Evolutionary conservation across 1,140 invertebrate species (phyloP), one percentile per base, ranked within the genome.

Genomic region (Panagrolaimus sp.): DNA sequence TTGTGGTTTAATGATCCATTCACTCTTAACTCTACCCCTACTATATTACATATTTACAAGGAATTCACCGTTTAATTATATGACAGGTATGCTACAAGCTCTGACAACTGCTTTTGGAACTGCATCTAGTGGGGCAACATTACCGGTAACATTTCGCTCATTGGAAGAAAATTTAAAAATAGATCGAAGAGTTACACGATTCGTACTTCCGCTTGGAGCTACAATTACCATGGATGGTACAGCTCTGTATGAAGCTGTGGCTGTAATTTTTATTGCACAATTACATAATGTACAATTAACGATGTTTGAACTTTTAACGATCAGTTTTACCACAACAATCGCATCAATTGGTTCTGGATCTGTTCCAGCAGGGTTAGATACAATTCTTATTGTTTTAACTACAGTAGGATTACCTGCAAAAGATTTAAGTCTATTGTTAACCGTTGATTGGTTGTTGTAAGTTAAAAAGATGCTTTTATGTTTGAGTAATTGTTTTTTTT

Each of bases 401-500:
- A 92, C 92, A 5, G 91, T 96, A 65, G 92, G 92, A 42, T 86
- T 96, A 63, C 92, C 92, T 51, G 89, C 91, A 9, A 89, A 93
- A 82, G 92, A 96, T 82, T 89, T 96, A 16, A 90, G 90, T 13
- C 87, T 94, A 20, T 93, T 96, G 76, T 88, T 96, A 62, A 91
- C 93, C n/a, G 91, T 96, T 14, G 93, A 96, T 86, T 96, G 93
- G 93, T 86, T 96, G 42, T 86, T 96, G 92, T 95, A 86, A 90
- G 91, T 88, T 42, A n/a, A n/a, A 53, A 16, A 7, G 31, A 38
- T n/a, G n/a, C n/a, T n/a, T 4, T 38, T 38, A 38, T 38, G 31
- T 38, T n/a, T n/a, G n/a, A 38, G 31, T 4, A 38, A 38, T 13
- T 66, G 11, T 42, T 45, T 65, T 20, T 16, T 16, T 38, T 38